These are phyloP conservation scores for Caenorhabditis imperialis DNA, from an alignment of 2,888 invertebrate genomes.

Conservation along the genomic window DNA sequence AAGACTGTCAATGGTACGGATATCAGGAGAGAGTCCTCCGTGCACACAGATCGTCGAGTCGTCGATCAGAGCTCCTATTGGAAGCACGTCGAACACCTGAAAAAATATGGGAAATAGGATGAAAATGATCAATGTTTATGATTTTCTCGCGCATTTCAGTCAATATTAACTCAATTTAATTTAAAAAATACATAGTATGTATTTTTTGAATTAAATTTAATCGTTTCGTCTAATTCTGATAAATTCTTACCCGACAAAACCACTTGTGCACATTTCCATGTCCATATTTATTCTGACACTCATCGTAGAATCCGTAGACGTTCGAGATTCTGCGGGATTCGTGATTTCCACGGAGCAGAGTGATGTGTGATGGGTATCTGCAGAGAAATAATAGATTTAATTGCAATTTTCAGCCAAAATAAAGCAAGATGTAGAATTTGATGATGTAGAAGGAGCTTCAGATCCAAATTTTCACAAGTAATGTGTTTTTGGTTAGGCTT, in stretches of 20 bases:
- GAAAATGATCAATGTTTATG: too few species aligned
- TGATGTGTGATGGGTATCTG: slow-evolving; percentile 88
- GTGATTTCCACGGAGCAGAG: slow-evolving; percentile 95
- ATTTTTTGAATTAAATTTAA: too few species aligned
- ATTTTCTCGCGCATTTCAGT: background rate
- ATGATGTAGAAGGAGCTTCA: too few species aligned
- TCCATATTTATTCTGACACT: slow-evolving; percentile 98
- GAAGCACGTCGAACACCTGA: slow-evolving; percentile 86
- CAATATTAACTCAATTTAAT: too few species aligned
- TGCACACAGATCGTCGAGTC: slow-evolving; percentile 96
- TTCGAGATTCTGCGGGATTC: slow-evolving; percentile 98
- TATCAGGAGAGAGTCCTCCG: slow-evolving; percentile 96
- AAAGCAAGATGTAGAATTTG: too few species aligned
- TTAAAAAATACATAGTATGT: too few species aligned
- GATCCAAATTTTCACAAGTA: too few species aligned
- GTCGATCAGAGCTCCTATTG: slow-evolving; percentile 98
- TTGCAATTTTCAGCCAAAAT: background rate
- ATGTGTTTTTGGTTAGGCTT: too few species aligned
- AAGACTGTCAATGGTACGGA: slow-evolving; percentile 88
- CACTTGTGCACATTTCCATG: slow-evolving; percentile 99
- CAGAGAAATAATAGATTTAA: slow-evolving; percentile 6
- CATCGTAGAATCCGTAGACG: slow-evolving; percentile 84
- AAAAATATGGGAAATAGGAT: too few species aligned
- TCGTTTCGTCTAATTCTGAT: too few species aligned
- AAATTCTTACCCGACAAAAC: slow-evolving; percentile 91